Conservation (phyloP, 2,888 invertebrate species). For the Octonoba sinensis region DNA sequence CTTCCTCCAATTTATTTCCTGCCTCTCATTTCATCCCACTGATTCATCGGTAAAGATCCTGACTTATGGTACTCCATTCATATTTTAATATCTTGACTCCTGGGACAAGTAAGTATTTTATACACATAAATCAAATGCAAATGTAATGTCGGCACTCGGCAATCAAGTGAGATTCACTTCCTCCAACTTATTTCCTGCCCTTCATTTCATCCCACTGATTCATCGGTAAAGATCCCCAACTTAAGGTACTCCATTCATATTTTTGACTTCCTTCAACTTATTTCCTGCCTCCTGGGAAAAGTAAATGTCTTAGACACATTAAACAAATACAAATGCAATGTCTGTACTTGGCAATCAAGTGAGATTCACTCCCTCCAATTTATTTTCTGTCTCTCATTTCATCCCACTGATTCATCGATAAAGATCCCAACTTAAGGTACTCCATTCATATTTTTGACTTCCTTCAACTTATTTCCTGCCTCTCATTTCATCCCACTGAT, state of each 20-base stretch:
- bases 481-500: slow-evolving; percentile 21
- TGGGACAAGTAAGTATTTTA: too few species aligned
- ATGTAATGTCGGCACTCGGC: slow-evolving; percentile 47
- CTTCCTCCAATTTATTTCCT: slow-evolving; percentile 63
- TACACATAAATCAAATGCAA: too few species aligned
- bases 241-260: neutral
- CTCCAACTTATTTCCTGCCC: slow-evolving; percentile 61
- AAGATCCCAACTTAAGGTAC: too few species aligned
- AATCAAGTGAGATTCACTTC: slow-evolving; percentile 61
- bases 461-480: too few species aligned
- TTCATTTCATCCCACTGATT: slow-evolving; percentile 19
- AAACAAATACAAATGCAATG: too few species aligned
- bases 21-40: slow-evolving; percentile 27
- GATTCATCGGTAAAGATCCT: neutral
- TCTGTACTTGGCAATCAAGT: slow-evolving; percentile 51
- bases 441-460: too few species aligned
- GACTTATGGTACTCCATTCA: neutral
- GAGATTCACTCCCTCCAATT: slow-evolving; percentile 64
- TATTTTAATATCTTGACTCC: neutral
- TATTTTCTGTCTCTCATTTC: slow-evolving; percentile 52
- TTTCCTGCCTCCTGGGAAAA: neutral
- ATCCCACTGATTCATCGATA: neutral
- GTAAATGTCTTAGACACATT: too few species aligned
- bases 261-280: too few species aligned
- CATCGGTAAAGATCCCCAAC: neutral